Evolutionary conservation across 1,140 invertebrate species (phyloP).

Genomic region (Latrodectus geometricus): DNA sequence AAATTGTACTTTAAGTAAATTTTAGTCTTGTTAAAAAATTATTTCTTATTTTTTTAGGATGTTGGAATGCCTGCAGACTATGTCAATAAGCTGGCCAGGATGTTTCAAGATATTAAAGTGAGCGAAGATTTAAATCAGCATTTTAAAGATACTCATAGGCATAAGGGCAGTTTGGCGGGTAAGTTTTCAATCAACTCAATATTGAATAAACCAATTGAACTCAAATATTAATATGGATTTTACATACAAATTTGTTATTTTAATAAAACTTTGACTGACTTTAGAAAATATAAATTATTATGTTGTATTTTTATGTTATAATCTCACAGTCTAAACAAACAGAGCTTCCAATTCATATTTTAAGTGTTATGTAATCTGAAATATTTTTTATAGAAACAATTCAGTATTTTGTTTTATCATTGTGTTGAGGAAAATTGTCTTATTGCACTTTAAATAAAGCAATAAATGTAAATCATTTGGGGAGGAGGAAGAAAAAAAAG

Average conservation of each 20-base stretch:
- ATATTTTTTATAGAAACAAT: too few relatives aligned
- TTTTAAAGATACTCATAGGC: conserved; percentile 80
- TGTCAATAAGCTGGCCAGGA: conserved; percentile 93
- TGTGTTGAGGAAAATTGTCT: too few relatives aligned
- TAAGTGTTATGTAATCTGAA: too few relatives aligned
- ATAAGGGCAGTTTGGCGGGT: conserved; percentile 73
- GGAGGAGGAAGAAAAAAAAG: too few relatives aligned
- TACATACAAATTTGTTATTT: neutral
- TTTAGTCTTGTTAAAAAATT: neutral
- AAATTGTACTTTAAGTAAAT: too few relatives aligned
- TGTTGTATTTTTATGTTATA: neutral
- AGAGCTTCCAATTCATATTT: neutral
- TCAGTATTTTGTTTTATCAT: too few relatives aligned
- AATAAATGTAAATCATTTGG: too few relatives aligned
- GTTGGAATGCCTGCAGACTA: conserved; percentile 99
- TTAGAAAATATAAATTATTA: neutral
- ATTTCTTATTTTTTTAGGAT: conserved; percentile 66
- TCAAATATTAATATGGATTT: neutral
- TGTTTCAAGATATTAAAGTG: conserved; percentile 97
- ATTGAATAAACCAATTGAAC: too few relatives aligned
- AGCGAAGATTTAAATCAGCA: conserved; percentile 98
- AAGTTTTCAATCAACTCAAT: too few relatives aligned
- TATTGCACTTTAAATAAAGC: too few relatives aligned
- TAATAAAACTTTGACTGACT: neutral
- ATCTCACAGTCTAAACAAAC: neutral